Base-by-base conservation (phyloP, 2,888 invertebrate genomes). In the Litoditis marina region DNA sequence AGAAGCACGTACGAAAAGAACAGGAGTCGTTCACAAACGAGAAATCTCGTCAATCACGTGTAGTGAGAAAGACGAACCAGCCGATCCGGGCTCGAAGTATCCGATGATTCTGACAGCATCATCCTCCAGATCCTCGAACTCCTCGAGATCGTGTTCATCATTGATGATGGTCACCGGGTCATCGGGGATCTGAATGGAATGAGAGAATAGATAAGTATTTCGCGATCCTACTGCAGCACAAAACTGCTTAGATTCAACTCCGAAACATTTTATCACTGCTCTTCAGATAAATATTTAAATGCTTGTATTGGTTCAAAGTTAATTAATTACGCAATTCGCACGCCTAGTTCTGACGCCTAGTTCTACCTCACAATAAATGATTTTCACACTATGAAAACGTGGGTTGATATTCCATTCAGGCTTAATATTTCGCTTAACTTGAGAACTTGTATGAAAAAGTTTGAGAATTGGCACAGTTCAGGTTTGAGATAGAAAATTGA, bases 131-230 rank as follows among this genome's bases (percentile, higher is more conserved):
- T 77, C 77, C 44, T 82, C 82, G 59, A 82, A 82, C 57, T 83
- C 81, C 47, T 82, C 80, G 53, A 81, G 66, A 54, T 82, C 82
- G 55, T 82, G 78, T 52, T 82, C 74, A 63, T 83, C 82, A 65
- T 83, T 82, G 68, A 82, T 83, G 60, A 83, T 82, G 22, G 83
- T 83, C 34, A 82, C 78, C 36, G 82, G 82, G 56, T 82, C 82
- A 63, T 82, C 82, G 31, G 82, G 82, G 53, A 82, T 81, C 82
- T 82, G 53, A 42, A 76, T 6, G 25, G 49, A n/a, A n/a, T n/a
- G n/a, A n/a, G n/a, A n/a, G 1, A n/a, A n/a, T n/a, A n/a, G n/a
- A n/a, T n/a, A n/a, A n/a, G n/a, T n/a, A n/a, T n/a, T n/a, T n/a
- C n/a, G n/a, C n/a, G n/a, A n/a, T n/a, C n/a, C n/a, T n/a, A n/a